Conservation (phyloP, 2,797 vertebrate genomes). For the Microctenopoma steveboyesi region DNA sequence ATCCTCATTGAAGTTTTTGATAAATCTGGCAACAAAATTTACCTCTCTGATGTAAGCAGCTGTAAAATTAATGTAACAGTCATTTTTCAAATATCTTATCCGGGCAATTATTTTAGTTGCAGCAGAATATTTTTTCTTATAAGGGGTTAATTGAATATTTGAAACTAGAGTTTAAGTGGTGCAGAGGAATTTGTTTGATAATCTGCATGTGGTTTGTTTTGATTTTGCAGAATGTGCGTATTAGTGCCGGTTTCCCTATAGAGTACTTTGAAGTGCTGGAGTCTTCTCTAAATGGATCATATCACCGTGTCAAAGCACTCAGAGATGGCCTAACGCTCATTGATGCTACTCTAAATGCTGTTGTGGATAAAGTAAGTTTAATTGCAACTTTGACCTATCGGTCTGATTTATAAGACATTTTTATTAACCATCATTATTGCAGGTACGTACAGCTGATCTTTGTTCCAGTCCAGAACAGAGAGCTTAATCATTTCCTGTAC, state of each 20-base stretch:
- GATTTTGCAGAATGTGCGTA: slow-evolving; percentile 88
- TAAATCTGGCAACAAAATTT: slow-evolving; percentile 92
- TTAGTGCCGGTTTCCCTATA: slow-evolving; percentile 82
- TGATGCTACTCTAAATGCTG: slow-evolving; percentile 85
- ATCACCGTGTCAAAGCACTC: slow-evolving; percentile 86
- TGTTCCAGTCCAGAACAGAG: neutral
- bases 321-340: slow-evolving; percentile 88
- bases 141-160: neutral
- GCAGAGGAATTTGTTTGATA: neutral
- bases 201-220: neutral
- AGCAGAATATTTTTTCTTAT: too few species aligned
- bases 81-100: too few species aligned
- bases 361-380: slow-evolving; percentile 88
- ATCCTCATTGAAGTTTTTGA: slow-evolving; percentile 92
- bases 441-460: slow-evolving; percentile 9
- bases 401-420: slow-evolving; percentile 1
- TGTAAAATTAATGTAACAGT: neutral
- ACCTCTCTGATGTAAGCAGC: slow-evolving; percentile 92
- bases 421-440: slow-evolving; percentile 11
- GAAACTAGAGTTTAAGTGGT: neutral
- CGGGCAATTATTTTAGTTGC: too few species aligned
- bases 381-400: slow-evolving; percentile 9
- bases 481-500: slow-evolving; percentile 22
- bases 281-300: slow-evolving; percentile 92
- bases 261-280: slow-evolving; percentile 89